Percentiles rank a stretch among this genome's conserved stretches.
Conservation (phyloP, 2,113 vertebrate genomes). For the Chaetops frenatus region DNA sequence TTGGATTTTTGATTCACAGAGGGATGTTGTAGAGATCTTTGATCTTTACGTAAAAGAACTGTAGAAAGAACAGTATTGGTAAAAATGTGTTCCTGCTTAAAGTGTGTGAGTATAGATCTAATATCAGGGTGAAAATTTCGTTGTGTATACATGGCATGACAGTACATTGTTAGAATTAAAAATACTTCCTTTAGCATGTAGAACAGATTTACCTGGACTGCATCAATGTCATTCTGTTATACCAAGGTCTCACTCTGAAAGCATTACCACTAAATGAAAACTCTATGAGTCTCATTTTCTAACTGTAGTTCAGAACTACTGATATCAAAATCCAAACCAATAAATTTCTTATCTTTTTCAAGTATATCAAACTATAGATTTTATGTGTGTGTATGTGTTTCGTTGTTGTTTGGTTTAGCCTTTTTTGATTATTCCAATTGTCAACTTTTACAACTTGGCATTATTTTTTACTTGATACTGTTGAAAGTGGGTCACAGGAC, state of each 20-base stretch:
- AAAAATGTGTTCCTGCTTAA: background rate
- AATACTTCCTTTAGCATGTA: background rate
- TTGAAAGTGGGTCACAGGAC: background rate
- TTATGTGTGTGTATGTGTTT: background rate
- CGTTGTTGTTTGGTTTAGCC: background rate
- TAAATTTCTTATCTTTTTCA: background rate
- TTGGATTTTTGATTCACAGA: background rate
- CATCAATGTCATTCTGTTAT: background rate
- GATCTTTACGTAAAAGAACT: background rate
- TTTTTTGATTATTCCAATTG: background rate
- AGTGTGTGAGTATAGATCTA: background rate
- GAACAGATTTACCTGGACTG: background rate
- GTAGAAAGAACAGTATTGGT: background rate
- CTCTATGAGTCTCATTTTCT: background rate
- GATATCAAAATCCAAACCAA: background rate
- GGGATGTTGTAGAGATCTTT: background rate
- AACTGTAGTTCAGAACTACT: background rate
- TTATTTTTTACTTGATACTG: background rate
- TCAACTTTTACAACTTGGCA: background rate
- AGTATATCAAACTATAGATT: background rate
- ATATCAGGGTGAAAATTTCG: background rate
- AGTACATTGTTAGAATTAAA: background rate
- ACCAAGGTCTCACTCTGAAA: background rate
- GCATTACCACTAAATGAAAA: background rate
- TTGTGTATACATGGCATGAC: background rate